A percentile compares a stretch with the other conserved stretches of the same genome.
These are phyloP conservation scores for Scaptomyza montana DNA, from an alignment of 1,140 invertebrate genomes.

Conservation along the genomic window DNA sequence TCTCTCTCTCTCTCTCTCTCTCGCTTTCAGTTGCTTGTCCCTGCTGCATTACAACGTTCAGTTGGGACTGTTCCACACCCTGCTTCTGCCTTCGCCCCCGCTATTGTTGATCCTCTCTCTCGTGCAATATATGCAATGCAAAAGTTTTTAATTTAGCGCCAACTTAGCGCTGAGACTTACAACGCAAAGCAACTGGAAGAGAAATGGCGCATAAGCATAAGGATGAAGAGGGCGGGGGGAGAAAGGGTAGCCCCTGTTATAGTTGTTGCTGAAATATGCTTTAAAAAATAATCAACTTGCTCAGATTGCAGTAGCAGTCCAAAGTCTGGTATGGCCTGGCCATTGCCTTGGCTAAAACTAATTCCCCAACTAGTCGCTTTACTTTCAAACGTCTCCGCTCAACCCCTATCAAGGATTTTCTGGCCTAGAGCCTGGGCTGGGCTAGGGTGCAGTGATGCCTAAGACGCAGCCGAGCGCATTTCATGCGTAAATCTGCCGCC, in stretches of 20 bases:
- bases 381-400: not conserved
- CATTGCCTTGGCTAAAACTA: slow-evolving; percentile 26
- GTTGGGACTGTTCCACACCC: slow-evolving; percentile 18
- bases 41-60: slow-evolving; percentile 54
- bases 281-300: slow-evolving; percentile 79
- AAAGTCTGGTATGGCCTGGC: slow-evolving; percentile 1
- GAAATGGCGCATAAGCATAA: slow-evolving; percentile 39
- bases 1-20: no score
- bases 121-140: slow-evolving; percentile 76
- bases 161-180: slow-evolving; percentile 76
- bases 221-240: not conserved
- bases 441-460: slow-evolving; percentile 21
- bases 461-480: slow-evolving; percentile 35
- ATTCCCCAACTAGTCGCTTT: slow-evolving; percentile 34
- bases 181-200: slow-evolving; percentile 75
- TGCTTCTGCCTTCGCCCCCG: not conserved
- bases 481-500: slow-evolving; percentile 43
- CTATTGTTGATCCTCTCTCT: slow-evolving; percentile 46
- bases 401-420: no score
- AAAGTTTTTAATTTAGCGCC: slow-evolving; percentile 82
- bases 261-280: slow-evolving; percentile 68
- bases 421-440: slow-evolving; percentile 2
- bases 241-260: slow-evolving; percentile 1
- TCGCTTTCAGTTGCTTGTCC: not conserved
- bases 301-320: slow-evolving; percentile 30